A percentile compares a stretch with the other conserved stretches of the same genome.
Conservation (phyloP, 1,140 invertebrate species). For the Drosophila albomicans region DNA sequence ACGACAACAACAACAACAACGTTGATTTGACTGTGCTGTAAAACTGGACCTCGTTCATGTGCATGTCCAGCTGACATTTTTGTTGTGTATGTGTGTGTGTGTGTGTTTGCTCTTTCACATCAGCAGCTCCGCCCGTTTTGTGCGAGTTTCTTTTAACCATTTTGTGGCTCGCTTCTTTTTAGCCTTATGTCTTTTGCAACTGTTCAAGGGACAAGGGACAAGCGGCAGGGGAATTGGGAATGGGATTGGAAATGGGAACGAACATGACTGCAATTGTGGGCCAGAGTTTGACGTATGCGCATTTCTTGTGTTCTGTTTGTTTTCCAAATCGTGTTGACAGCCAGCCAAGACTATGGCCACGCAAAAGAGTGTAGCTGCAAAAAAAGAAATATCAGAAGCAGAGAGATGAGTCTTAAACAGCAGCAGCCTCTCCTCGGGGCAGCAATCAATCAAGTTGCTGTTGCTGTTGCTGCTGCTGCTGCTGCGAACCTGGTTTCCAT, state of each 20-base stretch:
- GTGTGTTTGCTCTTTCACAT: constrained; percentile 27
- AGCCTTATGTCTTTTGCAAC: constrained; percentile 23
- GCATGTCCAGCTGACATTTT: constrained; percentile 62
- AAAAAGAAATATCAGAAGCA: no score
- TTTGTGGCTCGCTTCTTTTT: constrained; percentile 1
- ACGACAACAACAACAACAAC: constrained; percentile 13
- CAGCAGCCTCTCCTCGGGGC: constrained; percentile 29
- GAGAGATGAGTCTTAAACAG: constrained; percentile 1
- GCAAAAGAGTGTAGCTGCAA: constrained; percentile 3
- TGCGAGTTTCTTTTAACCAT: constrained; percentile 31
- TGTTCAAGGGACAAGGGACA: constrained; percentile 5
- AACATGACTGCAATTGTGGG: constrained; percentile 68
- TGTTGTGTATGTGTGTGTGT: constrained; percentile 19
- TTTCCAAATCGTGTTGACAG: constrained; percentile 76
- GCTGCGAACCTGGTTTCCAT: constrained; percentile 37
- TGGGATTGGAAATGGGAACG: neutral
- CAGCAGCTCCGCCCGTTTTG: constrained; percentile 50
- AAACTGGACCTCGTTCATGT: constrained; percentile 37
- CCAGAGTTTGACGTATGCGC: constrained; percentile 71
- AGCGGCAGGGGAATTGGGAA: constrained; percentile 10
- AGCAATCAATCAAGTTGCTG: constrained; percentile 68
- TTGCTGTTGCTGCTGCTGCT: neutral
- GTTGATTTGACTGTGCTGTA: constrained; percentile 24
- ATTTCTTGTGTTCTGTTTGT: constrained; percentile 58
- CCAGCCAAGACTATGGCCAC: constrained; percentile 17